Conservation (phyloP, 2,113 vertebrate genomes). For the Onychostoma macrolepis region DNA sequence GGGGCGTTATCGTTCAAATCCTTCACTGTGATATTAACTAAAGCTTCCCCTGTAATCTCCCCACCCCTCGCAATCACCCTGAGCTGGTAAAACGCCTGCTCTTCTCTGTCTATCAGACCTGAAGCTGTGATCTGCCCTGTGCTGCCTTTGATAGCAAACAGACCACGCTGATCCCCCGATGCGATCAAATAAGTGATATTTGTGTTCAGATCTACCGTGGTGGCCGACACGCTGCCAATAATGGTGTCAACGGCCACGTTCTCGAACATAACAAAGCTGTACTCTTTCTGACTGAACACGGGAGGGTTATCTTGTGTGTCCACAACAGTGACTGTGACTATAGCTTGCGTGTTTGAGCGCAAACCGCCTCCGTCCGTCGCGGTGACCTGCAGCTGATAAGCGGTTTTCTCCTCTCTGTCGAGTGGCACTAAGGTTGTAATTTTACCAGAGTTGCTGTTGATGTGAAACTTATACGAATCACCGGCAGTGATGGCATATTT, state of each 20-base stretch:
- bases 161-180: slow-evolving; percentile 88
- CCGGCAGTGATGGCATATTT: slow-evolving; percentile 90
- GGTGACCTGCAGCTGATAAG: slow-evolving; percentile 90
- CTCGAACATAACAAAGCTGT: slow-evolving; percentile 98
- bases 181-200: slow-evolving; percentile 96
- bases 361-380: slow-evolving; percentile 89
- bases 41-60: slow-evolving; percentile 85
- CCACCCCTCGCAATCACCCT: slow-evolving; percentile 91
- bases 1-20: slow-evolving; percentile 97
- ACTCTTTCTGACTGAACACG: slow-evolving; percentile 85
- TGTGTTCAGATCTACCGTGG: slow-evolving; percentile 89
- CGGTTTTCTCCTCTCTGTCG: slow-evolving; percentile 92
- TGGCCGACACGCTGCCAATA: slow-evolving; percentile 90
- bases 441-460: slow-evolving; percentile 85
- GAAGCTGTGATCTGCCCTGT: slow-evolving; percentile 87
- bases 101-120: slow-evolving; percentile 90
- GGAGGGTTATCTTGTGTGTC: slow-evolving; percentile 96
- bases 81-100: slow-evolving; percentile 91
- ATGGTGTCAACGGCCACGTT: slow-evolving; percentile 85
- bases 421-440: slow-evolving; percentile 88
- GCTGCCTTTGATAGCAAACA: slow-evolving; percentile 82
- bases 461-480: slow-evolving; percentile 87
- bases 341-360: slow-evolving; percentile 86
- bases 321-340: slow-evolving; percentile 92
- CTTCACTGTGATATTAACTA: slow-evolving; percentile 94